Evolutionary conservation across 2,797 vertebrate species (phyloP).

Genomic region (Oreortyx pictus): DNA sequence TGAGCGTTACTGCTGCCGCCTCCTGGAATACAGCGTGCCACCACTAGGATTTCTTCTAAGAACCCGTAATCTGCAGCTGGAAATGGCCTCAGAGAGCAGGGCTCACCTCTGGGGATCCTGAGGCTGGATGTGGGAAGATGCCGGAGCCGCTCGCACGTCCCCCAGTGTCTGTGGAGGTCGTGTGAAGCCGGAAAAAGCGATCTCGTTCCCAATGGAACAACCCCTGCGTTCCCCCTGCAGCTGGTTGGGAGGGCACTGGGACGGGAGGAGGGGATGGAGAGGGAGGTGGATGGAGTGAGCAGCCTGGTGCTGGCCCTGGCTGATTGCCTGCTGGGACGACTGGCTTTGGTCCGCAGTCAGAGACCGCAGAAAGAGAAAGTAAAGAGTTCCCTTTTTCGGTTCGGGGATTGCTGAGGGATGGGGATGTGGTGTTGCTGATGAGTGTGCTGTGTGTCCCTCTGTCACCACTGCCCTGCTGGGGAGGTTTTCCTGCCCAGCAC

Average conservation of each 20-base stretch:
- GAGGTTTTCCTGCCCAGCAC: background rate
- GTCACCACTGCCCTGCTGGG: background rate
- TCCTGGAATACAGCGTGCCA: background rate
- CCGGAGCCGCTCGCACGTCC: background rate
- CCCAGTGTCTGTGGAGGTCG: background rate
- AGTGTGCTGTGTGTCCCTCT: fast-evolving
- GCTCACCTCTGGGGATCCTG: fast-evolving
- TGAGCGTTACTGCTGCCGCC: background rate
- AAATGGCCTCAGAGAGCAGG: background rate
- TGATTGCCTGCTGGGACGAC: background rate
- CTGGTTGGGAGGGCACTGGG: background rate
- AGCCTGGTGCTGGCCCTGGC: slow-evolving; percentile 36
- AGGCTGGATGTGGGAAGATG: slow-evolving; percentile 39
- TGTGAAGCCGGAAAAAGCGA: background rate
- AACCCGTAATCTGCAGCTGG: background rate
- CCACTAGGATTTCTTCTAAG: background rate
- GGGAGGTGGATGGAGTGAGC: background rate
- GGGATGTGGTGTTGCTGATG: background rate
- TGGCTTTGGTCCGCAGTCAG: slow-evolving; percentile 47
- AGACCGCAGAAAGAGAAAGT: slow-evolving; percentile 56
- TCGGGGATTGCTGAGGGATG: background rate
- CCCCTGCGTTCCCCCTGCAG: background rate
- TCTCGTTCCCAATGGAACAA: background rate
- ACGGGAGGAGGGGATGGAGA: background rate
- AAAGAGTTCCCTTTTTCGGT: background rate